phyloP scores from a whole-genome alignment of 2,113 vertebrate genomes.

The Alethe castanea region DNA sequence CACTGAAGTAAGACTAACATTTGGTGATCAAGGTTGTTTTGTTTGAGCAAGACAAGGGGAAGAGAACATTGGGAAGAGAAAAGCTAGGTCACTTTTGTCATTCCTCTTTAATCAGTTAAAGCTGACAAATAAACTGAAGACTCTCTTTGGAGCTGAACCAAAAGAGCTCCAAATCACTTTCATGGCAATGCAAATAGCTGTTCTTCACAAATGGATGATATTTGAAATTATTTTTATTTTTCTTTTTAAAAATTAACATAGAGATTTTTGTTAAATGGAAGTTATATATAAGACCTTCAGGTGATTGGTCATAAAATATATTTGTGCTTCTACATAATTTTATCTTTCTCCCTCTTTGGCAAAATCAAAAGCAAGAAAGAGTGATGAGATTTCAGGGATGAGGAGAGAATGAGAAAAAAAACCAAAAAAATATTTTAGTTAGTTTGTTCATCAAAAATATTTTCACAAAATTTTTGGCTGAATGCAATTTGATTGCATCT shows the following conservation, averaged over 20 bases:
- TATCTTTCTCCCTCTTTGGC: not conserved
- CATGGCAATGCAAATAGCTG: not conserved
- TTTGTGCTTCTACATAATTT: not conserved
- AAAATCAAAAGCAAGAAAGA: not conserved
- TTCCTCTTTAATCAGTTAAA: not conserved
- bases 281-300: not conserved
- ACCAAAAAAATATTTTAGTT: not conserved
- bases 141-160: not conserved
- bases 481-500: not conserved
- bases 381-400: not conserved
- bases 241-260: not conserved
- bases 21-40: not conserved
- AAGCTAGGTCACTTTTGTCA: not conserved
- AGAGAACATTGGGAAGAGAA: not conserved
- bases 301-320: not conserved
- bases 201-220: not conserved
- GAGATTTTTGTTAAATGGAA: not conserved
- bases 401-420: not conserved
- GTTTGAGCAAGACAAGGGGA: not conserved
- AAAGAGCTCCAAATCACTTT: not conserved
- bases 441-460: not conserved
- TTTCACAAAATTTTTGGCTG: not conserved
- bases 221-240: not conserved
- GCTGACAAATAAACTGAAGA: not conserved
- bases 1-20: not conserved